Conservation (phyloP, 2,888 invertebrate genomes). For the Rhagophthalmus giganteus region DNA sequence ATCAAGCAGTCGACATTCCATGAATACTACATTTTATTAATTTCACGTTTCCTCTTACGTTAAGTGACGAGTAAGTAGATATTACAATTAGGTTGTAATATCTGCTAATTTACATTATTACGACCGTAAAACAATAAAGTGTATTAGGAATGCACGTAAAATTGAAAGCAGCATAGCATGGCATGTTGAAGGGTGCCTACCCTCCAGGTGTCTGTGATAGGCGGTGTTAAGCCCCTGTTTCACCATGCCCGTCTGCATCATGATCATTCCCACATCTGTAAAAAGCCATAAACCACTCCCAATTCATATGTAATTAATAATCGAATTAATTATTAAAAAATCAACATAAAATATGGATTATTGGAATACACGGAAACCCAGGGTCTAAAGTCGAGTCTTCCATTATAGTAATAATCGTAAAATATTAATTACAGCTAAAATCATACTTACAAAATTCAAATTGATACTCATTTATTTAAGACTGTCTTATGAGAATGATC, state of each 20-base stretch:
- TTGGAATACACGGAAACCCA: conserved; percentile 39
- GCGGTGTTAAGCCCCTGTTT: conserved; percentile 82
- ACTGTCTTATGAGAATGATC: conserved; percentile 34
- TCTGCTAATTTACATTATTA: background rate
- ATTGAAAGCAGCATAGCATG: conserved; percentile 25
- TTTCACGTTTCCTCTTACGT: no score
- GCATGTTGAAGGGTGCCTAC: conserved; percentile 62
- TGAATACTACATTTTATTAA: conserved; percentile 14
- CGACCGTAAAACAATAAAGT: conserved; percentile 9
- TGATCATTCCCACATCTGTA: conserved; percentile 96
- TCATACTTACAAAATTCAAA: conserved; percentile 32
- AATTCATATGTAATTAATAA: conserved; percentile 42
- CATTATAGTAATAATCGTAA: conserved; percentile 5
- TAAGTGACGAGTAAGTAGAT: no score
- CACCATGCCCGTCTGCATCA: conserved; percentile 96
- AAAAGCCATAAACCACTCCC: conserved; percentile 62
- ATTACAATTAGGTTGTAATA: no score
- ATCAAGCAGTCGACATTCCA: conserved; percentile 12
- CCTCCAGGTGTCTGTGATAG: conserved; percentile 70
- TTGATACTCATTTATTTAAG: conserved; percentile 23
- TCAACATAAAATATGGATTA: conserved; percentile 9
- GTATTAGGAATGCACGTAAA: conserved; percentile 19
- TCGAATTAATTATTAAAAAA: conserved; percentile 34
- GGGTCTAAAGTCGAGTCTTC: conserved; percentile 34
- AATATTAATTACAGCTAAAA: conserved; percentile 27